phyloP scores from a whole-genome alignment of 2,888 invertebrate genomes.

The Cosmopolites sordidus region DNA sequence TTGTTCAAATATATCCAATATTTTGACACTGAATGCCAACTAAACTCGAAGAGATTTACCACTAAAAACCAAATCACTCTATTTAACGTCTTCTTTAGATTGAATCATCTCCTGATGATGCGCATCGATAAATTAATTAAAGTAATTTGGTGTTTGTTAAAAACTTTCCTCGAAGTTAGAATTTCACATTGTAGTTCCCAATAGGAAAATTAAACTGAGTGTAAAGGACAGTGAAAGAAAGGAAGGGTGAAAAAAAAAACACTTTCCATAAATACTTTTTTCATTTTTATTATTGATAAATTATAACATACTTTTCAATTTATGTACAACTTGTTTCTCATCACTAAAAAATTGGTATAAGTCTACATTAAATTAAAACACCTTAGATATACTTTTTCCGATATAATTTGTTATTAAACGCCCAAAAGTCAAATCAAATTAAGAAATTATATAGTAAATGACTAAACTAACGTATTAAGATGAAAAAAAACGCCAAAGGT shows the following conservation, averaged over 20 bases:
- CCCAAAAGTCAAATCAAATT: slow-evolving; percentile 29
- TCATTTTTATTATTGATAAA: slow-evolving; percentile 29
- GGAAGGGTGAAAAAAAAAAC: slow-evolving; percentile 4
- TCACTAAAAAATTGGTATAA: slow-evolving; percentile 35
- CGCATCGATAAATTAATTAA: too few relatives aligned
- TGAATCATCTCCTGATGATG: too few relatives aligned
- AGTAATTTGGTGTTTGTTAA: too few relatives aligned
- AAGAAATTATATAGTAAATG: neutral
- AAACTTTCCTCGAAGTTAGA: too few relatives aligned
- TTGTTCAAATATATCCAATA: too few relatives aligned
- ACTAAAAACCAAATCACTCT: too few relatives aligned
- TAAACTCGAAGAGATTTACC: too few relatives aligned
- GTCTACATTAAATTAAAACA: slow-evolving; percentile 36
- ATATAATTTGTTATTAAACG: slow-evolving; percentile 33
- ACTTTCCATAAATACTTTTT: slow-evolving; percentile 8
- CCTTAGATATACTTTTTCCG: slow-evolving; percentile 30
- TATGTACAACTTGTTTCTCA: slow-evolving; percentile 36
- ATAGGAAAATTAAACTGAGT: too few relatives aligned
- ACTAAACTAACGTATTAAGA: neutral
- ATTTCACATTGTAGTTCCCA: too few relatives aligned
- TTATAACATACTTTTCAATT: slow-evolving; percentile 38
- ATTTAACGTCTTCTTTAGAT: too few relatives aligned
- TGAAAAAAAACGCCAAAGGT: slow-evolving; percentile 11
- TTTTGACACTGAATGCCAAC: too few relatives aligned
- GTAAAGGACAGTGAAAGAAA: too few relatives aligned